phyloP scores from a whole-genome alignment of 2,888 invertebrate species.

The Agrilus biguttatus region DNA sequence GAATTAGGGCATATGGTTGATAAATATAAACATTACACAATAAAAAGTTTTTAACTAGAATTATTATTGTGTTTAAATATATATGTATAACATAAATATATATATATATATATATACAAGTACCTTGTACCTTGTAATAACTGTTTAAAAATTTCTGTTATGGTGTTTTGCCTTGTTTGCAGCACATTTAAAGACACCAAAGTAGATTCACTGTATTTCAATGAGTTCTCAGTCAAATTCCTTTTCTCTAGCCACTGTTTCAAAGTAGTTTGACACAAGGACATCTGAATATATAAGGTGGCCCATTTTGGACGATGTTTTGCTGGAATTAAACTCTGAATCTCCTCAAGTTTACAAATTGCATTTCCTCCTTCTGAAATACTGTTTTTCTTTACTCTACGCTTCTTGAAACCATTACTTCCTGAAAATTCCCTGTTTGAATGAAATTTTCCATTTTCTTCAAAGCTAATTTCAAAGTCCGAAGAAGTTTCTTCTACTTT shows the following conservation, averaged over 20 bases:
- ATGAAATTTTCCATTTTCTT: slow-evolving; percentile 8
- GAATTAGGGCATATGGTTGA: too few relatives aligned
- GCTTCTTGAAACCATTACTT: slow-evolving; percentile 5
- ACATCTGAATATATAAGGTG: slow-evolving; percentile 72
- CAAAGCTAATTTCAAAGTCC: slow-evolving; percentile 23
- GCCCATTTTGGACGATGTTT: slow-evolving; percentile 41
- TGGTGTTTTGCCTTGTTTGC: slow-evolving; percentile 28
- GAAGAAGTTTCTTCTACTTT: slow-evolving; percentile 14
- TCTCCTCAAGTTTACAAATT: slow-evolving; percentile 21
- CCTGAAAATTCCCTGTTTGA: slow-evolving; percentile 5
- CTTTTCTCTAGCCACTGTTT: slow-evolving; percentile 60
- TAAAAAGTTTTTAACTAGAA: too few relatives aligned
- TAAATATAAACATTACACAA: too few relatives aligned
- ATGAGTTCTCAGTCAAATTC: slow-evolving; percentile 26
- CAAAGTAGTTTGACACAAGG: slow-evolving; percentile 60
- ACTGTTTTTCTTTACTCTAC: slow-evolving; percentile 18
- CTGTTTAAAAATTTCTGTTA: slow-evolving; percentile 53
- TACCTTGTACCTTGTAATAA: slow-evolving; percentile 43
- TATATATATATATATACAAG: too few relatives aligned
- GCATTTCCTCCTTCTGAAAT: slow-evolving; percentile 25
- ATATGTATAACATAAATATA: too few relatives aligned
- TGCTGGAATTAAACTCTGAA: slow-evolving; percentile 15
- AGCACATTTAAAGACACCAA: slow-evolving; percentile 16
- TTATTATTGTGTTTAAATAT: too few relatives aligned
- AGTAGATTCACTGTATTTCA: slow-evolving; percentile 14